Evolutionary conservation across 2,888 invertebrate species (phyloP).

Genomic region (Vannuccia rotundouncinata): DNA sequence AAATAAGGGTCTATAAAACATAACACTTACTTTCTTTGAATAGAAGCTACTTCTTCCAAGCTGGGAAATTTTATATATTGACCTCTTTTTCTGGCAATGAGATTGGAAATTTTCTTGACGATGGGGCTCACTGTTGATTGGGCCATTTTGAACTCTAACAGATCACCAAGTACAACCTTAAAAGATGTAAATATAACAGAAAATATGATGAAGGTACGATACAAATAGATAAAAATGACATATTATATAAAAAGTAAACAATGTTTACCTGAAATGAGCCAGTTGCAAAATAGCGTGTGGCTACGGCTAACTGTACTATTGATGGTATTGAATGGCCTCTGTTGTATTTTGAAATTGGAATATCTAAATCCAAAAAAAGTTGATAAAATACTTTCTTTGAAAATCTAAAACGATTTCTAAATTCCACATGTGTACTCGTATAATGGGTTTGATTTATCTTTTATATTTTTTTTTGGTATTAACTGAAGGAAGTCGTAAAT

Average conservation of each 20-base stretch:
- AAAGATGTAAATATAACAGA: background rate
- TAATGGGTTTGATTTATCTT: background rate
- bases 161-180: background rate
- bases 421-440: background rate
- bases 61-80: background rate
- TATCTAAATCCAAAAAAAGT: background rate
- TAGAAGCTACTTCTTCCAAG: background rate
- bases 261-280: background rate
- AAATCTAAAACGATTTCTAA: background rate
- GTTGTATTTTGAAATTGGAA: background rate
- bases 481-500: no score
- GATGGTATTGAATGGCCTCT: background rate
- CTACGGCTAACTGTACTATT: background rate
- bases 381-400: background rate
- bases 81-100: background rate
- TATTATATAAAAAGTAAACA: background rate
- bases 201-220: background rate
- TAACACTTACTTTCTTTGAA: no score
- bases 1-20: background rate
- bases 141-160: background rate
- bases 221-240: background rate
- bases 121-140: background rate
- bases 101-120: background rate
- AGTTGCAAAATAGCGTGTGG: background rate
- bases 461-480: no score